Evolutionary conservation across 2,797 vertebrate species (phyloP).

Genomic region (Pseudochromis fuscus): DNA sequence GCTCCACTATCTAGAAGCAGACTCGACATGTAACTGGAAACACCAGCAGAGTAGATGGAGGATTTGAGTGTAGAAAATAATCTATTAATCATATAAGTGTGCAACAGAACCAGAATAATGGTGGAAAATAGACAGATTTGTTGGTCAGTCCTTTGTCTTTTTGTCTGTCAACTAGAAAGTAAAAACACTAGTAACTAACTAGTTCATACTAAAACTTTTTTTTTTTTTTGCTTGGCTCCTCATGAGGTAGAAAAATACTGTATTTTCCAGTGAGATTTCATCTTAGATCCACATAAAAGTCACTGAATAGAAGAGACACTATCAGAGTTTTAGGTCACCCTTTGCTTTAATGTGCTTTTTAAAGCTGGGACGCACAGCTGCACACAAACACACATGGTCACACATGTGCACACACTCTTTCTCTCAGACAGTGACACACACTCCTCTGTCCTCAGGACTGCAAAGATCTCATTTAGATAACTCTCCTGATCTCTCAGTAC

Average conservation of each 20-base stretch:
- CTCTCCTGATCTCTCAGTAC: constrained; percentile 54
- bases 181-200: no score
- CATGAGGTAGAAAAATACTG: not conserved
- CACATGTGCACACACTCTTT: constrained; percentile 18
- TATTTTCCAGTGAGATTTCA: constrained; percentile 14
- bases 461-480: constrained; percentile 79
- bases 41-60: constrained; percentile 13
- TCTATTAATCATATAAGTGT: constrained; percentile 13
- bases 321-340: constrained; percentile 13
- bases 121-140: not conserved
- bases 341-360: constrained; percentile 29
- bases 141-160: not conserved
- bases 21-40: constrained; percentile 13
- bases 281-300: constrained; percentile 4
- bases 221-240: not conserved
- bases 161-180: no score
- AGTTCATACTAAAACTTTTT: not conserved
- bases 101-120: constrained; percentile 12
- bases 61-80: constrained; percentile 12
- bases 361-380: constrained; percentile 19
- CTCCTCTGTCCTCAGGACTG: constrained; percentile 49
- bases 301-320: constrained; percentile 7
- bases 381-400: constrained; percentile 11
- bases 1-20: constrained; percentile 34
- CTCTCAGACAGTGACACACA: constrained; percentile 43